Evolutionary conservation across 2,888 invertebrate species (phyloP), one percentile per base, ranked within the genome.

Genomic region (Perizoma affinitatum): DNA sequence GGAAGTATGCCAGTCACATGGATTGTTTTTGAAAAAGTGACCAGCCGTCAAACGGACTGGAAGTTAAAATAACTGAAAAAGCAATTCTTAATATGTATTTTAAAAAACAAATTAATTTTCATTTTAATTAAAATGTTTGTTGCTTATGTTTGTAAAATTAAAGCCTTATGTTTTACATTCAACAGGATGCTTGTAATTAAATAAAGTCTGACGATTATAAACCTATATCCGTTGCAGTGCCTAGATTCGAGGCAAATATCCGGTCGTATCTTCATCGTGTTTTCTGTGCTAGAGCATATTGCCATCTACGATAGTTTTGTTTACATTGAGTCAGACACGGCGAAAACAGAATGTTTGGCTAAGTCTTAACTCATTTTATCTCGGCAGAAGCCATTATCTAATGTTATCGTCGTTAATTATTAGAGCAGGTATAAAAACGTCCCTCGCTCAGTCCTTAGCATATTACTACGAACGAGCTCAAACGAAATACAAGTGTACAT

Each of bases 261-360:
- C 90, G 87, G 78, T 78, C 80, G 78, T 84, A 83, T 77, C 70
- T 72, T 70, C 65, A 62, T 61, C 68, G 70, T 68, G 69, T 69
- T 59, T 82, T 79, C 36, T 6, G 7, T 42, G 36, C 72, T 77
- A 75, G 72, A 70, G 77, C 76, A 73, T 74, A 76, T 72, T 69
- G 68, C 65, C 65, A 71, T 71, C 58, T 74, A 70, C 70, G 66
- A 67, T 71, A 70, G 65, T 52, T 58, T 36, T 84, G 83, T 88
- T 84, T 82, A 69, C 70, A 77, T 75, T 90, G 90, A 92, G 79
- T 91, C 92, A 91, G 82, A 76, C 78, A 71, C 76, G 82, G 90
- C 88, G 80, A 90, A 90, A 90, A 90, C 88, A 89, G 79, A 74
- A 70, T 88, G 88, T 91, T 90, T 90, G 83, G 71, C 67, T 64